Evolutionary conservation across 2,888 invertebrate genomes (phyloP), one percentile per base, ranked within the genome.

Genomic region (Calephelis perditalis): DNA sequence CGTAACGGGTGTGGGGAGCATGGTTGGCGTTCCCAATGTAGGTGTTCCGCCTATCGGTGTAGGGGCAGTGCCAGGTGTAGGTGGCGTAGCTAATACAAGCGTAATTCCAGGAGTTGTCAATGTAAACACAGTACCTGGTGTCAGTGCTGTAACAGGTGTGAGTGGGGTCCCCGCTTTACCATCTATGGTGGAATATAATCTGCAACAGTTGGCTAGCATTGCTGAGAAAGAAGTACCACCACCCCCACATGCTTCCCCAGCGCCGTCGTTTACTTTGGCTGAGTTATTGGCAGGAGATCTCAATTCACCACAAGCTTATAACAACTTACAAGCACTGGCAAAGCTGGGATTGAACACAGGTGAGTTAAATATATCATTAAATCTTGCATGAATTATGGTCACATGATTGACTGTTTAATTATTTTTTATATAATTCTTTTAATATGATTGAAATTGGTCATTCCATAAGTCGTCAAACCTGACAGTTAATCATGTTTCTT

Each of bases 241-340:
- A 56, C 86, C 90, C 40, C 82, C 90, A 70, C 78, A 92, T 78
- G 85, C 92, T 74, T 78, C 92, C 70, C 82, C 93, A 74, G 79
- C 94, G 82, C 93, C 94, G 65, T 92, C 93, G 68, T 95, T 96
- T 70, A 95, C 94, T 62, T 84, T 96, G 67, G 95, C 95, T 7
- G 96, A 97, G 78, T 87, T 96, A 62, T 92, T 96, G 62, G 93
- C 94, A 63, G 95, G 95, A 15, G 95, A 95, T 73, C 81, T 93
- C 5, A 93, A 91, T 71, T 92, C 93, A 0, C 94, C 94, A 71
- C 94, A 95, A 73, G 96, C 97, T 10, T 94, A 96, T 72, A 96
- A 96, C 82, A 98, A 97, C 86, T 91, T 98, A 68, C 96, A 97
- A 77, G 97, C 96, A 40, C 92, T 98, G 63, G 97, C 97, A 63